Evolutionary conservation across 2,888 invertebrate species (phyloP), one percentile per base, ranked within the genome.

Genomic region (Caenorhabditis becei): DNA sequence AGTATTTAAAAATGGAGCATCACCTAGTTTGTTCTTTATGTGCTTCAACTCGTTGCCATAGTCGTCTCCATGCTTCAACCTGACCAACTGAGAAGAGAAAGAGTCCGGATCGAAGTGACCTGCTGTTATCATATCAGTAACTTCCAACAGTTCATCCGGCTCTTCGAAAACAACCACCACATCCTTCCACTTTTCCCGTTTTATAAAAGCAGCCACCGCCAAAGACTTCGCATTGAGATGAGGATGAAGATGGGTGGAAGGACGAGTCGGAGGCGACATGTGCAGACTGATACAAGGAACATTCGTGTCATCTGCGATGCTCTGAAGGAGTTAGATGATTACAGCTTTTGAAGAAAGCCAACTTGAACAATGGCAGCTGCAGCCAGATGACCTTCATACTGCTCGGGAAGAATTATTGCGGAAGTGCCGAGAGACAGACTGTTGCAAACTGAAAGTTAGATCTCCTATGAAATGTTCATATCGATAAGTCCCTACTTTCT

Each of bases 141-240:
- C 56, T 32, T 77, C 77, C 24, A 81, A 26, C 11, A 81, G 37
- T 24, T 80, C 80, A 41, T 80, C 71, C 0, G 71, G 28, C 28
- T 77, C 71, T 32, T 80, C 77, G 35, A 83, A 83, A 7, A 83
- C 79, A 7, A 83, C 72, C 0, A 82, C 83, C 0, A 83, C 82
- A 41, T 75, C 72, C 20, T 74, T 75, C 83, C 83, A 83, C 26
- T 72, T 72, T 41, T 83, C 82, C 1, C 59, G 56, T 49, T 81
- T 75, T 4, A 82, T 72, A 23, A 83, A 83, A 1, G 77, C 63
- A 8, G 83, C 81, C 0, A 77, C 81, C 2, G 83, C 81, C 24
- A 72, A 47, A 1, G 83, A 77, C 26, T 72, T 75, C 1, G 75
- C 70, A 47, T 81, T 77, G 1, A 78, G 23, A 54, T 81, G 80